phyloP scores from a whole-genome alignment of 2,797 vertebrate genomes.

The Cuculus canorus region DNA sequence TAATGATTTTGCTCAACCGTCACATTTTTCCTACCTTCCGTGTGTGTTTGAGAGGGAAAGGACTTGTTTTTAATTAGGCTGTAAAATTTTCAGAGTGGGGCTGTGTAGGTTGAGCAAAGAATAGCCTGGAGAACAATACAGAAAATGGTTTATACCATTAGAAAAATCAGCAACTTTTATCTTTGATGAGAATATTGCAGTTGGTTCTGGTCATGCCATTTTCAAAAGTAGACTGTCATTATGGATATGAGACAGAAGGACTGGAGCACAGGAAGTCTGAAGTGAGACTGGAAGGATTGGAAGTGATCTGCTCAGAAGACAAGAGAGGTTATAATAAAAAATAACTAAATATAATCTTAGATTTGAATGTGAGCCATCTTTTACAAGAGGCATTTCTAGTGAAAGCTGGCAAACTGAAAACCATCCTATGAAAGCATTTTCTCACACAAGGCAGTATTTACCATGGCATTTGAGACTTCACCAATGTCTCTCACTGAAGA shows the following conservation, averaged over 20 bases:
- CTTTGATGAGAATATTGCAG: neutral
- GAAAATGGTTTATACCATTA: neutral
- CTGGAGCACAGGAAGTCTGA: neutral
- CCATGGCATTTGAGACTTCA: neutral
- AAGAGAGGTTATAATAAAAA: neutral
- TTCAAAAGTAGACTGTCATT: neutral
- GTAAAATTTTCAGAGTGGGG: neutral
- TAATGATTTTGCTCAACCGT: constrained; percentile 53
- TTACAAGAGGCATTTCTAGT: neutral
- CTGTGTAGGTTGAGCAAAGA: neutral
- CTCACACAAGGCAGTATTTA: neutral
- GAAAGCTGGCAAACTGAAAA: neutral
- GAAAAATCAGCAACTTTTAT: neutral
- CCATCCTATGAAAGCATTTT: neutral
- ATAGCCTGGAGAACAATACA: neutral
- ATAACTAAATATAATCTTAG: neutral
- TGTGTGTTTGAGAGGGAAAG: neutral
- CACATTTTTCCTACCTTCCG: constrained; percentile 38
- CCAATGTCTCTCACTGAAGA: neutral
- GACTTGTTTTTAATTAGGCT: constrained; percentile 22
- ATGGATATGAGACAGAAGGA: neutral
- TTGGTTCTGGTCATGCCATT: neutral
- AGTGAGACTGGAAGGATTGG: neutral
- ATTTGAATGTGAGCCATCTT: neutral
- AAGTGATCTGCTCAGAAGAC: neutral